A percentile compares a stretch with the other conserved stretches of the same genome.
phyloP scores from a whole-genome alignment of 2,888 invertebrate species.

The Spatulosminthurus flaviceps region DNA sequence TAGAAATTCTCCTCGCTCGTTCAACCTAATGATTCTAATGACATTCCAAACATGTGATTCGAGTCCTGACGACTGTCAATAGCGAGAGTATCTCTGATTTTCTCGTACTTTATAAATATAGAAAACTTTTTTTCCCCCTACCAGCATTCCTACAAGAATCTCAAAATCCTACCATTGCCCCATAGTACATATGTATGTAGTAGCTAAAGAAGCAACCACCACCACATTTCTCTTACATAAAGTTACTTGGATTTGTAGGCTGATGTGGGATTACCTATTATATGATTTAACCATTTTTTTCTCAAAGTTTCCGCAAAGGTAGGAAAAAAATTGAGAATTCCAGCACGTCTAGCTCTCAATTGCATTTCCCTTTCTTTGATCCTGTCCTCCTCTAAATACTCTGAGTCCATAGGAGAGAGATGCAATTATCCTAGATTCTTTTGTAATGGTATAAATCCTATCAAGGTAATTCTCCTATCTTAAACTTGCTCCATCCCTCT shows the following conservation, averaged over 20 bases:
- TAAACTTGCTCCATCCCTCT: too few species aligned
- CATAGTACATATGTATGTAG: too few species aligned
- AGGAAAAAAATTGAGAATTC: slow-evolving; percentile 35
- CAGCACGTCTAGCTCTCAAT: slow-evolving; percentile 38
- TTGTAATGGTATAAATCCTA: neutral
- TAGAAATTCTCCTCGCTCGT: neutral
- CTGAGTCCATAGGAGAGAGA: slow-evolving; percentile 7
- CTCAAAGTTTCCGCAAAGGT: slow-evolving; percentile 30
- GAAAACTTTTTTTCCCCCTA: too few species aligned
- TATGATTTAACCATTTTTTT: slow-evolving; percentile 4
- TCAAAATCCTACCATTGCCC: too few species aligned
- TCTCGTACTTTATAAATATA: neutral
- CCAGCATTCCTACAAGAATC: too few species aligned
- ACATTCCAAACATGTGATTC: neutral
- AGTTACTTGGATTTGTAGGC: too few species aligned
- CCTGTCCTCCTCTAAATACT: neutral
- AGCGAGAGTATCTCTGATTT: neutral
- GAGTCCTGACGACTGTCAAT: neutral
- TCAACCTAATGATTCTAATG: neutral
- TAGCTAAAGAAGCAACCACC: too few species aligned
- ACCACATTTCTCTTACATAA: too few species aligned
- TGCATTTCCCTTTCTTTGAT: slow-evolving; percentile 37
- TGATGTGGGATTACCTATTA: too few species aligned
- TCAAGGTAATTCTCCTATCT: too few species aligned
- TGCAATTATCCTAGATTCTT: slow-evolving; percentile 24